Percentiles rank a stretch among this genome's conserved stretches.
phyloP scores from a whole-genome alignment of 1,140 invertebrate species.

The Drosophila kepulauana region DNA sequence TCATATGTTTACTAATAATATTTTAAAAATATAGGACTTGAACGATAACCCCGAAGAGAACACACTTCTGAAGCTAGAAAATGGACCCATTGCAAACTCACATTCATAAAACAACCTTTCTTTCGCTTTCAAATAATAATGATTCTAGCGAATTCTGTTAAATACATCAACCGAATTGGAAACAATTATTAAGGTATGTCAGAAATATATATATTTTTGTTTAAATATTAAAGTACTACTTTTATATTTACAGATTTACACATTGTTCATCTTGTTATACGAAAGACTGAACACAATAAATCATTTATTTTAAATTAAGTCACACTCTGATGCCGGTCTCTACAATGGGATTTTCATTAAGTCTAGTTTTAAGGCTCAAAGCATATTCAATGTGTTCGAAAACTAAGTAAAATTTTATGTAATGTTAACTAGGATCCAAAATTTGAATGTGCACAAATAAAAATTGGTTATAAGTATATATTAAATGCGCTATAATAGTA shows the following conservation, averaged over 20 bases:
- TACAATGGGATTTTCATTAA: constrained; percentile 27
- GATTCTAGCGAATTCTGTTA: constrained; percentile 7
- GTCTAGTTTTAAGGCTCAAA: constrained; percentile 40
- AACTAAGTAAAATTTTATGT: constrained; percentile 51
- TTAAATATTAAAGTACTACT: neutral
- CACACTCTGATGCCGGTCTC: constrained; percentile 29
- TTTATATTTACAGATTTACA: constrained; percentile 26
- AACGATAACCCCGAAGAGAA: constrained; percentile 33
- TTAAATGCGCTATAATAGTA: neutral
- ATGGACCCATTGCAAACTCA: constrained; percentile 10
- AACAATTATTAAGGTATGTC: constrained; percentile 30
- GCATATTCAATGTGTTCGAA: constrained; percentile 47
- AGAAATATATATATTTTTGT: neutral
- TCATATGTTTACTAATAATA: constrained; percentile 36
- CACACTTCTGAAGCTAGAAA: neutral
- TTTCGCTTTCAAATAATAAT: constrained; percentile 6
- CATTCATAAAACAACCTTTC: constrained; percentile 4
- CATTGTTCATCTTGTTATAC: constrained; percentile 38
- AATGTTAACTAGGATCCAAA: constrained; percentile 38
- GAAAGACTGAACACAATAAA: constrained; percentile 46
- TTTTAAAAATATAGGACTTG: constrained; percentile 51
- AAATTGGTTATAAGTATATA: constrained; percentile 17
- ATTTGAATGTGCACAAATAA: constrained; percentile 37
- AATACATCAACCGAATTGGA: neutral
- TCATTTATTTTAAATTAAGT: constrained; percentile 35